phyloP scores from a whole-genome alignment of 2,888 invertebrate genomes.

The Stratiomys singularior region DNA sequence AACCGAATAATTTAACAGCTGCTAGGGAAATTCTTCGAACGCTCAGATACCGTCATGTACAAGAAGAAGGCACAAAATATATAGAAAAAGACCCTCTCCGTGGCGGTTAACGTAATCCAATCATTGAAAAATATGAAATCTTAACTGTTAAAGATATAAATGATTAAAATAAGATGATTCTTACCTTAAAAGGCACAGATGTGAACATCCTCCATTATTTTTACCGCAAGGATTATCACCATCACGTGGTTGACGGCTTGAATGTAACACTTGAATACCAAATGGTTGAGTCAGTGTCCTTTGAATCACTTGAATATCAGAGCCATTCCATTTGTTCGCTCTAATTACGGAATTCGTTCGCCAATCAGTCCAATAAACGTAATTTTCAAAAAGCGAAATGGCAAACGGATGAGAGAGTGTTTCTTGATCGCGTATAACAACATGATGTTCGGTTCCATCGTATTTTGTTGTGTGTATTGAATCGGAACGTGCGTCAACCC shows the following conservation, averaged over 20 bases:
- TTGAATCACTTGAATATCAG: constrained; percentile 81
- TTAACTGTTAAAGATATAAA: no score
- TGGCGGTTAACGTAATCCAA: no score
- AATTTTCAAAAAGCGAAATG: constrained; percentile 84
- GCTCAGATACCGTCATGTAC: no score
- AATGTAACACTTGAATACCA: constrained; percentile 86
- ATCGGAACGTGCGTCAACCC: constrained; percentile 90
- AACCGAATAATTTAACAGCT: no score
- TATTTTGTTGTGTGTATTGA: constrained; percentile 87
- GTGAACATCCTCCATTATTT: constrained; percentile 82
- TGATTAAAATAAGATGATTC: constrained; percentile 38
- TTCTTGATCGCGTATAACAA: constrained; percentile 75
- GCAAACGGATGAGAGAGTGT: constrained; percentile 89
- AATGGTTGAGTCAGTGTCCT: constrained; percentile 88
- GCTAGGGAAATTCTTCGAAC: no score
- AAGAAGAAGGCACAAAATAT: no score
- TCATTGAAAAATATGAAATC: no score
- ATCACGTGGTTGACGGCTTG: constrained; percentile 75
- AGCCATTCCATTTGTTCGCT: constrained; percentile 89
- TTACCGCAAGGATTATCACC: constrained; percentile 73
- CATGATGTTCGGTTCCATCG: constrained; percentile 77
- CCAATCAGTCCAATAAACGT: constrained; percentile 97
- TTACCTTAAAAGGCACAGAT: constrained; percentile 77
- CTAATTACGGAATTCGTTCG: constrained; percentile 84
- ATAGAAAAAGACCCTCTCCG: no score